A percentile compares a stretch with the other conserved stretches of the same genome.
These are phyloP conservation scores for Leptocoma aspasia DNA, from an alignment of 2,113 vertebrate species.

Conservation along the genomic window DNA sequence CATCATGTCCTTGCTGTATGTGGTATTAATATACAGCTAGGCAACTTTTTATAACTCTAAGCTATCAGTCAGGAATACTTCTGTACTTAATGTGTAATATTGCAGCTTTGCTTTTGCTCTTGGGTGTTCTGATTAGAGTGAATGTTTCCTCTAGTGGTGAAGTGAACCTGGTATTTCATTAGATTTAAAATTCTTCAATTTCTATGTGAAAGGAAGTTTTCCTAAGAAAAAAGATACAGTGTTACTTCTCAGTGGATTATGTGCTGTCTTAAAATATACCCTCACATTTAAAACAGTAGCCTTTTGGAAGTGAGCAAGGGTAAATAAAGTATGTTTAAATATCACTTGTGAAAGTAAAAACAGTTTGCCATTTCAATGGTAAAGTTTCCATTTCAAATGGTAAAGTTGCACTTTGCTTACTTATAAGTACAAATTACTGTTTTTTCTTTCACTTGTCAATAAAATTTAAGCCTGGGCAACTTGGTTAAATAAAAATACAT, in stretches of 20 bases:
- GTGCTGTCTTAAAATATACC: not conserved
- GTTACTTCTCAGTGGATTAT: not conserved
- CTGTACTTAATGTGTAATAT: not conserved
- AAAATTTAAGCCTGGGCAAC: not conserved
- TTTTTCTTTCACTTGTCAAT: not conserved
- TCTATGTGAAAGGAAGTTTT: not conserved
- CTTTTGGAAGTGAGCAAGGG: not conserved
- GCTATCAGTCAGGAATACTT: not conserved
- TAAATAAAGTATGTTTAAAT: not conserved
- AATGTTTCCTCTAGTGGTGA: not conserved
- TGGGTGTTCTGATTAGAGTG: rapidly evolving
- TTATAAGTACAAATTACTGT: not conserved
- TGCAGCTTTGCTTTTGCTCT: not conserved
- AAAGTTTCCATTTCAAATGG: not conserved
- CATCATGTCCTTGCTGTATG: not conserved
- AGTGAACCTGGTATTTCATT: not conserved
- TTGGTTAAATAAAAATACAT: not conserved
- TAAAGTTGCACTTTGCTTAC: not conserved
- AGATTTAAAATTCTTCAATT: not conserved
- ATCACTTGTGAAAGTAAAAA: not conserved
- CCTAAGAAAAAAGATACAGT: not conserved
- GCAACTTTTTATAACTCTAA: not conserved
- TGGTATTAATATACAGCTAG: not conserved
- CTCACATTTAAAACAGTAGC: not conserved
- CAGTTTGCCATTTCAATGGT: too few species aligned